Conservation (phyloP, 2,113 vertebrate species). For the Myotis brandtii region DNA sequence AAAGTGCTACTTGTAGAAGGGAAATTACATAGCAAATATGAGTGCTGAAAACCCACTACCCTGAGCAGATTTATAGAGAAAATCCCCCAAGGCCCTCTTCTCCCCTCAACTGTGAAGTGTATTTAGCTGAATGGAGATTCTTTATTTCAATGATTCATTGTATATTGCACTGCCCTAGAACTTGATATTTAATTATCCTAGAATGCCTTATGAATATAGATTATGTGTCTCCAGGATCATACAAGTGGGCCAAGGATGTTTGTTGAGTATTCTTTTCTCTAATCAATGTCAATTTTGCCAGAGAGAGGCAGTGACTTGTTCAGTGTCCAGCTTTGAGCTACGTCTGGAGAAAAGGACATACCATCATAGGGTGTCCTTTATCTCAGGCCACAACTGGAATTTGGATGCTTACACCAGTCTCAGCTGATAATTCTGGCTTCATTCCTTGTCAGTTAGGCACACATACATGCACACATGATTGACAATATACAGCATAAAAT, state of each 20-base stretch:
- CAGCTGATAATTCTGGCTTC: conserved; percentile 32
- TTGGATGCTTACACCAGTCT: background rate
- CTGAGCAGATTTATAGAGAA: conserved; percentile 40
- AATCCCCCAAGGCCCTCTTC: background rate
- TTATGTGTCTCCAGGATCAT: conserved; percentile 56
- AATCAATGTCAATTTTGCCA: conserved; percentile 51
- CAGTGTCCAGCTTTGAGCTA: conserved; percentile 52
- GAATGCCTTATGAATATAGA: conserved; percentile 72
- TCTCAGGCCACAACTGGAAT: conserved; percentile 37
- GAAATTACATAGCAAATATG: conserved; percentile 11
- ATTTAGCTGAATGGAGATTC: conserved; percentile 56
- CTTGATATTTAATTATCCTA: conserved; percentile 72
- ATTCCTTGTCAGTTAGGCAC: background rate
- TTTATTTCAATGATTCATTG: conserved; percentile 68
- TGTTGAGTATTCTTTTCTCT: conserved; percentile 49
- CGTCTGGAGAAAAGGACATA: background rate
- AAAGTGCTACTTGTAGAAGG: conserved; percentile 45
- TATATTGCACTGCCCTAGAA: conserved; percentile 66
- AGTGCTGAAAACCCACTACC: background rate
- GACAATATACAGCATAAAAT: background rate
- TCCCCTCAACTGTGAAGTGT: background rate
- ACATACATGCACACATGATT: background rate
- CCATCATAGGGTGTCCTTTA: background rate
- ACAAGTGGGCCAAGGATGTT: conserved; percentile 4
- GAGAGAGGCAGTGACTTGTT: conserved; percentile 31